phyloP scores from a whole-genome alignment of 2,113 vertebrate species.

The Catharus fuscescens region DNA sequence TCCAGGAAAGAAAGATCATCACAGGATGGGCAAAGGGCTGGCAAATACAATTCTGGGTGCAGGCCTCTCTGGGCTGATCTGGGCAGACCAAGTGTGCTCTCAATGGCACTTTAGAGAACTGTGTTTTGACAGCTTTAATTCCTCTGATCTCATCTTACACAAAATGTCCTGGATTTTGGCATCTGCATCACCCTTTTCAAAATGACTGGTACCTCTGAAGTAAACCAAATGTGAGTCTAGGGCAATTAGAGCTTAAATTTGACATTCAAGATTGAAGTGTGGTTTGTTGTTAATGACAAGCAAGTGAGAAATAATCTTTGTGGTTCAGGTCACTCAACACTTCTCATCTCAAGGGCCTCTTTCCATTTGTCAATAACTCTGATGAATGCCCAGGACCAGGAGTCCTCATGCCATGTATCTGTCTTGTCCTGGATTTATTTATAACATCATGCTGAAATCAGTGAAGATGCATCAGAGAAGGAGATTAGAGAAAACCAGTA shows the following conservation, averaged over 20 bases:
- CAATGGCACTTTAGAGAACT: background rate
- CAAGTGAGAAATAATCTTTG: background rate
- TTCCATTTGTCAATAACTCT: background rate
- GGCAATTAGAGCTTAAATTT: background rate
- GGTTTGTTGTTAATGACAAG: background rate
- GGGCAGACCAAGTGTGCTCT: background rate
- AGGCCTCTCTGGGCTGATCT: background rate
- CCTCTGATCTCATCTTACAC: background rate
- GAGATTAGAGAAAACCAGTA: background rate
- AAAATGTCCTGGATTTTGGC: constrained; percentile 5
- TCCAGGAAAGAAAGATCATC: background rate
- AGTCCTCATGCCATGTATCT: background rate
- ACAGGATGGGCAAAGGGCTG: background rate
- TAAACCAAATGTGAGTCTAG: background rate
- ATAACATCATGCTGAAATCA: background rate
- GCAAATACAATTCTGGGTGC: background rate
- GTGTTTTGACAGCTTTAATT: constrained; percentile 35
- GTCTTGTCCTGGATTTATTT: background rate
- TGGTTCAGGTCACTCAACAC: background rate
- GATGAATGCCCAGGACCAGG: background rate
- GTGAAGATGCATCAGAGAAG: background rate
- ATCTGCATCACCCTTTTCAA: background rate
- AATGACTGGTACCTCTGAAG: background rate
- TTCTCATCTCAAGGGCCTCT: background rate
- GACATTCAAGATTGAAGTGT: background rate